Percentiles rank a stretch among this genome's conserved stretches.
phyloP scores from a whole-genome alignment of 2,797 vertebrate species.

The Manis javanica region DNA sequence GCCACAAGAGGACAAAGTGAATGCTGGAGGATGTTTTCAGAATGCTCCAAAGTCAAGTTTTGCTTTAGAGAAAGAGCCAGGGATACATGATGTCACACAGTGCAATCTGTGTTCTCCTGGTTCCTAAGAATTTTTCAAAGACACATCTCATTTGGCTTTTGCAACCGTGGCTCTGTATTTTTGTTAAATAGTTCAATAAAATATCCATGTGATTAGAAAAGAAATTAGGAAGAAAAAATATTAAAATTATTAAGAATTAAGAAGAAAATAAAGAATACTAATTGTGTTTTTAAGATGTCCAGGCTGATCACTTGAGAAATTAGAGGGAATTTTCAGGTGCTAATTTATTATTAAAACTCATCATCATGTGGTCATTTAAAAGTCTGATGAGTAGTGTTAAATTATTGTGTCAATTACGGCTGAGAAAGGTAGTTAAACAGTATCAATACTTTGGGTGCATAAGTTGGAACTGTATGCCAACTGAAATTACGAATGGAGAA shows the following conservation, averaged over 20 bases:
- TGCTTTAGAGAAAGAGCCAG: constrained; percentile 40
- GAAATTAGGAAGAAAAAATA: constrained; percentile 73
- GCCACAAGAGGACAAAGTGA: background rate
- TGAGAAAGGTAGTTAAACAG: constrained; percentile 80
- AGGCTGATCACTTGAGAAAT: constrained; percentile 66
- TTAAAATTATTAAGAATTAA: constrained; percentile 78
- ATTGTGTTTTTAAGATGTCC: constrained; percentile 17
- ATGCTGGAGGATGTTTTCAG: background rate
- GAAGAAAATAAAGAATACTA: constrained; percentile 70
- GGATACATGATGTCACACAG: background rate
- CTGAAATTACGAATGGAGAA: constrained; percentile 81
- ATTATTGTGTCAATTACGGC: constrained; percentile 77
- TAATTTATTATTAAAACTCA: constrained; percentile 69
- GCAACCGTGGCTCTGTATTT: background rate
- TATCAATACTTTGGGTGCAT: constrained; percentile 80
- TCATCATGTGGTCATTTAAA: constrained; percentile 63
- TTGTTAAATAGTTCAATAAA: constrained; percentile 56
- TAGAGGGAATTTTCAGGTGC: constrained; percentile 63
- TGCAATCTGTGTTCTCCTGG: background rate
- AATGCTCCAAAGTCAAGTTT: background rate
- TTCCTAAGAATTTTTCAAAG: constrained; percentile 46
- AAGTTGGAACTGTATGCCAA: constrained; percentile 81
- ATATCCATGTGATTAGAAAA: constrained; percentile 62
- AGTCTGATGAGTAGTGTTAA: constrained; percentile 68
- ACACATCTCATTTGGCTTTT: constrained; percentile 25